Percentiles rank a stretch among this genome's conserved stretches.
These are phyloP conservation scores for Xiphophorus hellerii DNA, from an alignment of 2,113 vertebrate genomes.

Conservation along the genomic window DNA sequence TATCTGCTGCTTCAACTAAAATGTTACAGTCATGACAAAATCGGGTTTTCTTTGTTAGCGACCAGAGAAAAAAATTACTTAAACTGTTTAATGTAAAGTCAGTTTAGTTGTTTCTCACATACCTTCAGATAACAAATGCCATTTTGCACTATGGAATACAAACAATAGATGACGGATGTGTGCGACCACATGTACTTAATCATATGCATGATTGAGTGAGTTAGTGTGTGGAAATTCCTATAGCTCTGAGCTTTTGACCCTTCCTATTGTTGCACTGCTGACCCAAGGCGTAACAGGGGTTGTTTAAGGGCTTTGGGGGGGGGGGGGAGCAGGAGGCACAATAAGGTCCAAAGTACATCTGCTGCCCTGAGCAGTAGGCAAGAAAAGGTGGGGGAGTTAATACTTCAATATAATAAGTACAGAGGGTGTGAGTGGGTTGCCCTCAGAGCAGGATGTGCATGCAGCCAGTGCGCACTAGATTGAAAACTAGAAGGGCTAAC, in stretches of 20 bases:
- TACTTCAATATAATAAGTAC: conserved; percentile 6
- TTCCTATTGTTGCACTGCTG: conserved; percentile 56
- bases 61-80: not conserved
- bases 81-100: too few relatives aligned
- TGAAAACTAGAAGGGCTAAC: conserved; percentile 45
- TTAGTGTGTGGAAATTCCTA: conserved; percentile 50
- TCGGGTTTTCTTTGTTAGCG: not conserved
- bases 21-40: not conserved
- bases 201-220: conserved; percentile 36
- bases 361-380: conserved; percentile 44
- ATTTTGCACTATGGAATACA: not conserved
- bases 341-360: conserved; percentile 52
- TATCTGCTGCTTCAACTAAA: not conserved
- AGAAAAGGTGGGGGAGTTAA: conserved; percentile 6
- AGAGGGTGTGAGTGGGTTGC: conserved; percentile 1
- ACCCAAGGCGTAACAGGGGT: conserved; percentile 55
- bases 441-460: conserved; percentile 28
- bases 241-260: conserved; percentile 47
- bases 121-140: too few relatives aligned
- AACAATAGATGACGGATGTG: not conserved
- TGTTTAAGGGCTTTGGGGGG: conserved; percentile 23
- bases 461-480: conserved; percentile 28
- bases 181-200: conserved; percentile 3
- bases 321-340: conserved; percentile 29
- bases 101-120: too few relatives aligned